A percentile compares a stretch with the other conserved stretches of the same genome.
Conservation (phyloP, 1,140 invertebrate species). For the Brachionus sp. region DNA sequence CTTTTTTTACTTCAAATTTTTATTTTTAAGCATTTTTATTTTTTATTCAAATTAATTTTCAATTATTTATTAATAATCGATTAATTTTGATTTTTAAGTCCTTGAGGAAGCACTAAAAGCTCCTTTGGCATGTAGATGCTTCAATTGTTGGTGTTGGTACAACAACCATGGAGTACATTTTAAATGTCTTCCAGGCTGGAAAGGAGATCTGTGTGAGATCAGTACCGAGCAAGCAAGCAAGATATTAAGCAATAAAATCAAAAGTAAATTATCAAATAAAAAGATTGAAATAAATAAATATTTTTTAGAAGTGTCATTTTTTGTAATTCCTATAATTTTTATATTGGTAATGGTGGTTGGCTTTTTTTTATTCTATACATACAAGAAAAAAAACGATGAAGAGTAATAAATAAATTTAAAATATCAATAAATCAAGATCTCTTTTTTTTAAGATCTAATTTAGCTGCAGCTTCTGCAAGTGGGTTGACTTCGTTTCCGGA, state of each 20-base stretch:
- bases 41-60: too few species aligned
- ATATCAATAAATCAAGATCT: neutral
- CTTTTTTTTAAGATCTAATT: neutral
- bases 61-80: too few species aligned
- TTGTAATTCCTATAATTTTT: neutral
- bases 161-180: constrained; percentile 13
- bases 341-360: neutral
- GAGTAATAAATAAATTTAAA: neutral
- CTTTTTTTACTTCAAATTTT: too few species aligned
- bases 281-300: neutral
- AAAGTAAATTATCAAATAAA: neutral
- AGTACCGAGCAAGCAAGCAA: neutral
- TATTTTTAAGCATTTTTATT: too few species aligned
- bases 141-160: constrained; percentile 41
- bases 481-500: neutral
- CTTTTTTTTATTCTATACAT: neutral
- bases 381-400: neutral
- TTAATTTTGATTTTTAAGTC: neutral
- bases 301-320: neutral
- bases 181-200: constrained; percentile 20
- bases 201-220: constrained; percentile 14
- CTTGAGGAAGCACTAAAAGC: neutral
- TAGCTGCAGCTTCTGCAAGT: neutral
- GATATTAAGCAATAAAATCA: neutral
- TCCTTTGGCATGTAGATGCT: constrained; percentile 8